Percentiles rank a stretch among this genome's conserved stretches.
These are phyloP conservation scores for Acrocephalus arundinaceus DNA, from an alignment of 2,113 vertebrate genomes.

Conservation along the genomic window DNA sequence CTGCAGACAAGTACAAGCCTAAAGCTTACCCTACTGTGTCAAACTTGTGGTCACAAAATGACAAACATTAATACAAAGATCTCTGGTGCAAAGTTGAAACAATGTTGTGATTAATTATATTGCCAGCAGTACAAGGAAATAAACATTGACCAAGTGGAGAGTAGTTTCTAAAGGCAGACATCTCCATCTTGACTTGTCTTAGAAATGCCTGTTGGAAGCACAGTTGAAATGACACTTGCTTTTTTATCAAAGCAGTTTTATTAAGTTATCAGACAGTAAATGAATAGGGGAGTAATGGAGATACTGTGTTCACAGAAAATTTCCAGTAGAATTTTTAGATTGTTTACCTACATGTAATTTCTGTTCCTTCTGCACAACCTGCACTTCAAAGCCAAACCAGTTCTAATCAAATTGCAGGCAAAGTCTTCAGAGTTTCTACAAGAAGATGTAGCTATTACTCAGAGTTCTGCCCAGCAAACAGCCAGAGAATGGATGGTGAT, in stretches of 20 bases:
- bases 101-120: background rate
- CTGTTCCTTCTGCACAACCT: background rate
- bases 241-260: background rate
- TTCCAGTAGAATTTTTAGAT: background rate
- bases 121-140: background rate
- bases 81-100: background rate
- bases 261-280: background rate
- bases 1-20: constrained; percentile 53
- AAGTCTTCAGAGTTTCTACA: background rate
- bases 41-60: constrained; percentile 5
- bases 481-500: background rate
- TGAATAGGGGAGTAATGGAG: background rate
- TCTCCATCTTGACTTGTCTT: background rate
- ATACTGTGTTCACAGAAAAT: background rate
- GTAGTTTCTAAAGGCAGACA: background rate
- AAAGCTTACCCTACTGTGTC: constrained; percentile 25
- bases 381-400: background rate
- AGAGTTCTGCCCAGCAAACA: background rate
- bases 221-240: background rate
- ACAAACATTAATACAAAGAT: background rate
- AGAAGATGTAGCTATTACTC: background rate
- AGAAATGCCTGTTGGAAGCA: background rate
- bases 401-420: background rate
- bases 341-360: background rate
- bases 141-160: background rate